Evolutionary conservation across 2,113 vertebrate species (phyloP), one percentile per base, ranked within the genome.

Genomic region (Phainopepla nitens): DNA sequence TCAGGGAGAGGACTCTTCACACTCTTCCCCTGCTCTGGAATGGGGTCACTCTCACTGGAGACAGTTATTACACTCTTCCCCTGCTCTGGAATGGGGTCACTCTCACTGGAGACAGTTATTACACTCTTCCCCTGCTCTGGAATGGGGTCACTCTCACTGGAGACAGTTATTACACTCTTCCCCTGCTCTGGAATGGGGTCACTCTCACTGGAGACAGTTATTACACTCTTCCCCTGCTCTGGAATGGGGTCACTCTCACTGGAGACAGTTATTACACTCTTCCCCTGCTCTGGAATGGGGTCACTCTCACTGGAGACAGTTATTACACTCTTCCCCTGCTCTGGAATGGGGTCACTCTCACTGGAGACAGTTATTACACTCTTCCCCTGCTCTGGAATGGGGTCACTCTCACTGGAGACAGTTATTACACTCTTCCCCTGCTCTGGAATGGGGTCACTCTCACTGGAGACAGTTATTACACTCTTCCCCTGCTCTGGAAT

Each of bases 11-110:
- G 8, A 42, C 35, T 77, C 35, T 22, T 56, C 53, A 47, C 51
- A n/a, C 39, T 51, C 58, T 58, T 10, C 14, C 13, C 10, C 10
- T 49, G 29, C 29, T 58, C 44, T 2, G 4, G 10, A 41, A 42
- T 20, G 27, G 22, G 27, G 4, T 42, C 3, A 1, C 17, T 72
- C 22, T 13, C 50, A 27, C 14, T 19, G 22, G 14, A 72, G 25
- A 33, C 8, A 65, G 14, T 19, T 14, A 18, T 36, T 9, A 12
- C 35, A 39, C 12, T 39, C 39, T 39, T 39, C 39, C 39, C 39
- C 12, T 39, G 49, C 20, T 65, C 49, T 0, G 1, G 31, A 6
- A 29, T 11, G 11, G 9, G 4, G 0, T 51, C 4, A 0, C 19
- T 79, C 25, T 39, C 47, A 35, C 9, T n/a, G 22, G 17, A 50